phyloP scores from a whole-genome alignment of 2,888 invertebrate species.

The Eugnorisma glareosa region DNA sequence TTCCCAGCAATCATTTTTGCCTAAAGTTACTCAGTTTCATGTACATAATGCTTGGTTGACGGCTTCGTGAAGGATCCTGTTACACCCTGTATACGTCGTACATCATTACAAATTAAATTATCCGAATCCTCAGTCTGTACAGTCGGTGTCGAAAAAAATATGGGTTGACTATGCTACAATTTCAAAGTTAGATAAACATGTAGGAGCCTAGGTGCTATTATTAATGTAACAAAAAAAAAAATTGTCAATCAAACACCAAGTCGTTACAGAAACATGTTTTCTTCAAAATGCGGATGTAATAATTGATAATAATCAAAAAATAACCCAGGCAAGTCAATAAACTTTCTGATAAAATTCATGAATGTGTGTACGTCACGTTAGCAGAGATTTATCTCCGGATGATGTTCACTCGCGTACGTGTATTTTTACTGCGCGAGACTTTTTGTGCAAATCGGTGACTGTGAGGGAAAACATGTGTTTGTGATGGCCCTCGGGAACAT shows the following conservation, averaged over 20 bases:
- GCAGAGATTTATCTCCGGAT: slow-evolving; percentile 80
- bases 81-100: too few species aligned
- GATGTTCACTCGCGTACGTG: slow-evolving; percentile 76
- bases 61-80: too few species aligned
- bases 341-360: slow-evolving; percentile 76
- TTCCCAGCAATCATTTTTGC: too few species aligned
- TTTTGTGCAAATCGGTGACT: slow-evolving; percentile 62
- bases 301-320: slow-evolving; percentile 34
- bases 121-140: not conserved
- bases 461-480: slow-evolving; percentile 62
- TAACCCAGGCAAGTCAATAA: slow-evolving; percentile 68
- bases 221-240: not conserved
- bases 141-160: not conserved
- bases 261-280: slow-evolving; percentile 2
- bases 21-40: too few species aligned
- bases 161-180: not conserved
- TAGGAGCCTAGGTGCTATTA: too few species aligned
- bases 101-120: slow-evolving; percentile 11
- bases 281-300: slow-evolving; percentile 3
- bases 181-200: not conserved
- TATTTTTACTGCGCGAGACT: slow-evolving; percentile 78
- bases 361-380: slow-evolving; percentile 73
- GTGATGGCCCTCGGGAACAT: slow-evolving; percentile 71
- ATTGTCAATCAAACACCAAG: too few species aligned
- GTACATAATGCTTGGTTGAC: too few species aligned